Evolutionary conservation across 35 echinoderm and acorn worm species (phyloP).

Genomic region (Amphiura filiformis): DNA sequence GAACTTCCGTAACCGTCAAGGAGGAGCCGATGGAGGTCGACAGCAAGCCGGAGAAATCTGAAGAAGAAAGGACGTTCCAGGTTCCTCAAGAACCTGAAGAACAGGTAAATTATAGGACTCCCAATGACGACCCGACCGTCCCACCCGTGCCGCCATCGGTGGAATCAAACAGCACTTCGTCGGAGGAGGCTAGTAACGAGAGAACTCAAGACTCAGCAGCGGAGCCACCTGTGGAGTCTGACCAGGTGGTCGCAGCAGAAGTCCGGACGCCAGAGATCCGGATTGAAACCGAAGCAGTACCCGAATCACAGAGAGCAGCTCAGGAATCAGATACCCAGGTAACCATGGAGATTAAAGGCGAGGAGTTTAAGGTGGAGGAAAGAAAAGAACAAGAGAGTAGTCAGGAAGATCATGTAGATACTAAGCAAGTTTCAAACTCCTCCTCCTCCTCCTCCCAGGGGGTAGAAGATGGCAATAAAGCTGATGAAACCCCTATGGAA

Average conservation of each 20-base stretch:
- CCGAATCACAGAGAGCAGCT: slow-evolving; percentile 4
- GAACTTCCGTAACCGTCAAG: background rate
- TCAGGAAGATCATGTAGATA: background rate
- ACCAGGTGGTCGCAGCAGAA: background rate
- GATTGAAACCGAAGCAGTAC: slow-evolving; percentile 3
- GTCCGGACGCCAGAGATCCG: background rate
- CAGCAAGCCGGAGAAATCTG: background rate
- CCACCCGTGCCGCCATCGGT: background rate
- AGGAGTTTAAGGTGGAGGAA: background rate
- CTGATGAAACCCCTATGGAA: background rate
- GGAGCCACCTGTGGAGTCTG: background rate
- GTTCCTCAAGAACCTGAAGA: background rate
- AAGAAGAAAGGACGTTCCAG: background rate
- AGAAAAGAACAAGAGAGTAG: background rate
- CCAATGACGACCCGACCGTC: no score
- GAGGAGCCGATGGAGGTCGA: background rate
- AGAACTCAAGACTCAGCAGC: background rate
- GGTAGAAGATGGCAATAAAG: background rate
- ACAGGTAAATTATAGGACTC: slow-evolving; percentile 8
- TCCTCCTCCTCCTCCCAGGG: no score
- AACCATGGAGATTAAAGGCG: background rate
- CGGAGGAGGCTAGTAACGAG: background rate
- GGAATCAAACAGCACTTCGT: background rate
- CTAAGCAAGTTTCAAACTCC: background rate
- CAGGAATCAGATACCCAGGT: background rate